Conservation (phyloP, 2,113 vertebrate genomes). For the Riparia riparia region DNA sequence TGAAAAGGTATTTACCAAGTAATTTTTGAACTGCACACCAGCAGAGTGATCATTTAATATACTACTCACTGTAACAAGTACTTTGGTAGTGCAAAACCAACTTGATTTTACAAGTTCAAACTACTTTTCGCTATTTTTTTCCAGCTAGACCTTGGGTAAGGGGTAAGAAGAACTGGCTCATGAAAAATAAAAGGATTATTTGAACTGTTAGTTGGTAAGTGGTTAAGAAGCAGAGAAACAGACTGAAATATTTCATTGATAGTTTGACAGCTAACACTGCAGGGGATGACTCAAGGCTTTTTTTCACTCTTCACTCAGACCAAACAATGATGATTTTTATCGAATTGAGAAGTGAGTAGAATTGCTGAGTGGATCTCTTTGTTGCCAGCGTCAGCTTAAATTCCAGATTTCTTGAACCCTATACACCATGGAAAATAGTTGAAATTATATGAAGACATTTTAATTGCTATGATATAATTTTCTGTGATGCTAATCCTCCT, state of each 20-base stretch:
- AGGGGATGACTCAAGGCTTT: slow-evolving; percentile 24
- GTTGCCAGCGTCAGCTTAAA: not conserved
- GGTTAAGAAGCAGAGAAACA: not conserved
- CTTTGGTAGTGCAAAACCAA: not conserved
- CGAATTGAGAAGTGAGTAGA: not conserved
- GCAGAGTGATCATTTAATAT: not conserved
- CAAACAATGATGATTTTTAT: slow-evolving; percentile 10
- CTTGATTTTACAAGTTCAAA: slow-evolving; percentile 2
- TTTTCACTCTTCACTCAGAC: not conserved
- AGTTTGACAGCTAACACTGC: slow-evolving; percentile 19
- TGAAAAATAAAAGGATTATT: not conserved
- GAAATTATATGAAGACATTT: not conserved
- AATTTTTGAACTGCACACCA: not conserved
- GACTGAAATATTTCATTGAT: slow-evolving; percentile 32
- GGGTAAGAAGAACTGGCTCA: not conserved
- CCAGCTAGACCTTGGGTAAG: not conserved
- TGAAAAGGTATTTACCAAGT: not conserved
- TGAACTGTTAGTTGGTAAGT: not conserved
- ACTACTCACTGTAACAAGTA: not conserved
- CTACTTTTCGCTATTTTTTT: not conserved
- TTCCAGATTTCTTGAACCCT: not conserved
- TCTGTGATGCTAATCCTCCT: not conserved
- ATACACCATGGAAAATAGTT: not conserved
- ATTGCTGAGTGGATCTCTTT: not conserved
- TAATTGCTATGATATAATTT: not conserved